Evolutionary conservation across 2,888 invertebrate genomes (phyloP).

Genomic region (Eutolmus rufibarbis): DNA sequence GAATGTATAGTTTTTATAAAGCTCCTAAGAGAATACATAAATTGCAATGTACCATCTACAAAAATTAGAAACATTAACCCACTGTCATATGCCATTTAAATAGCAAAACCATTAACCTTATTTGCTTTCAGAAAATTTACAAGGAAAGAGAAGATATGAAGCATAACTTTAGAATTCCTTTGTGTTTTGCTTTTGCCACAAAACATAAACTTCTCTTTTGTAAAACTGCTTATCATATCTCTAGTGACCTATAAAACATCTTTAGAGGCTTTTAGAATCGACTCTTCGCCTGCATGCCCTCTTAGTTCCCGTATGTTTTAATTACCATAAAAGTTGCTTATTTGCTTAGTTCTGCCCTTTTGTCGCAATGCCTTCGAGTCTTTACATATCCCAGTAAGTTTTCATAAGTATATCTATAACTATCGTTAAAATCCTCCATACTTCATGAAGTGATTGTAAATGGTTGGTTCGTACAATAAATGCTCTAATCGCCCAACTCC

Average conservation of each 20-base stretch:
- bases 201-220: background rate
- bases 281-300: background rate
- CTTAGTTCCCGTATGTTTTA: background rate
- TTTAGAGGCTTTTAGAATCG: background rate
- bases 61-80: background rate
- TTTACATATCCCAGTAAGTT: background rate
- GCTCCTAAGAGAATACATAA: background rate
- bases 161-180: background rate
- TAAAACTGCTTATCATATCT: background rate
- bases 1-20: background rate
- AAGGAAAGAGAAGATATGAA: background rate
- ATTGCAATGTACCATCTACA: background rate
- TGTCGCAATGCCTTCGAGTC: background rate
- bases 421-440: background rate
- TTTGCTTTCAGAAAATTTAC: background rate
- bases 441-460: background rate
- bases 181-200: background rate
- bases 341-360: background rate
- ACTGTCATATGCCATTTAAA: background rate
- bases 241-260: background rate
- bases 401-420: background rate
- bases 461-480: background rate
- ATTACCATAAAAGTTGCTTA: background rate
- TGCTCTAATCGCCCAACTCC: background rate
- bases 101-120: background rate